Base-by-base conservation (phyloP, 2,113 vertebrate genomes). In the Urocitellus parryii region DNA sequence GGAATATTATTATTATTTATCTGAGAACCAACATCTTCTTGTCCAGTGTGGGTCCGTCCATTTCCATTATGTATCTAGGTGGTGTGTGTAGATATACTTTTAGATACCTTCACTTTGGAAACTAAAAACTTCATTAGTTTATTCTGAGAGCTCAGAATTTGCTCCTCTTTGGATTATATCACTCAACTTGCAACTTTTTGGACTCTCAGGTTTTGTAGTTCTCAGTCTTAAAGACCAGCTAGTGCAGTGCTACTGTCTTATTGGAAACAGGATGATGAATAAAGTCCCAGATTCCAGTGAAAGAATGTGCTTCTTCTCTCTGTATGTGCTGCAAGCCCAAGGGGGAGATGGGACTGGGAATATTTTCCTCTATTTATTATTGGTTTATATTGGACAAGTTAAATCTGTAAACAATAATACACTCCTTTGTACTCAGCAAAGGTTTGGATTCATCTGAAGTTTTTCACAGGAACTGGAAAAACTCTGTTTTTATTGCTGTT, bases 311-410 rank as follows among this genome's bases (percentile, higher is more conserved):
- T 20, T 79, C 8, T n/a, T 51, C 17, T 34, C 13, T 51, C 17
- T 11, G 25, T 65, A 3, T 0, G 0, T 6, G 1, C 68, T 79
- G 7, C 10, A 9, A 39, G 34, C 12, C 9, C 10, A 9, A 2
- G n/a, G 34, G 42, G 24, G 18, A 5, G 63, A 58, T 20, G 4
- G 76, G 16, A 1, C 12, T 1, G 18, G 8, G 0, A 39, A 0
- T 25, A 34, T 81, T 42, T 85, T 8, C 84, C 27, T 39, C 1
- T 27, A 0, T 45, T 80, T 88, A 16, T 87, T 32, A 8, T 32
- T 78, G 65, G 25, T 91, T 80, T 80, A 12, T 84, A 24, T 32
- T n/a, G 11, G 8, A 17, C 70, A 7, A 2, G 39, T 78, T 91
- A 79, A 63, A 37, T 88, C 32, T 76, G 63, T 39, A 65, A 81